Evolutionary conservation across 2,797 vertebrate genomes (phyloP).

Genomic region (Xenops minutus): DNA sequence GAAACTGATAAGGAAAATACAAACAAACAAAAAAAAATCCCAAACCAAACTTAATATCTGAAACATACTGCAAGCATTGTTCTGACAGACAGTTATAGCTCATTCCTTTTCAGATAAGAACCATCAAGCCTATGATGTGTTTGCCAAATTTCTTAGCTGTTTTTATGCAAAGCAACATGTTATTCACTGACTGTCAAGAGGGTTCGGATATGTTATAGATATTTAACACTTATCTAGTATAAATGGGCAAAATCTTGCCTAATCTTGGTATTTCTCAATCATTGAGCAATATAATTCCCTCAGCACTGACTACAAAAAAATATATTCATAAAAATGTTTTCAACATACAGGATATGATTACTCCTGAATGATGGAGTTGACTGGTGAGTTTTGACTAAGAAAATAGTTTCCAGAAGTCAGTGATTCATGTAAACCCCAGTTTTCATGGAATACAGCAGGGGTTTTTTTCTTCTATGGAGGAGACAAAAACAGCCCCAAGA

Average conservation of each 20-base stretch:
- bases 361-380: not conserved
- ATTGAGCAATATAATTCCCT: not conserved
- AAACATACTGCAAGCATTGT: not conserved
- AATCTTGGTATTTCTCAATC: slow-evolving; percentile 18
- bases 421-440: not conserved
- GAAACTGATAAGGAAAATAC: not conserved
- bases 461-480: not conserved
- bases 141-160: not conserved
- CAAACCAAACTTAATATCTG: not conserved
- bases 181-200: not conserved
- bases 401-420: slow-evolving; percentile 8
- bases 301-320: not conserved
- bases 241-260: not conserved
- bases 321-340: not conserved
- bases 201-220: not conserved
- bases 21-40: not conserved
- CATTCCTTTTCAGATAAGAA: not conserved
- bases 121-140: not conserved
- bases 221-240: not conserved
- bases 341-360: not conserved
- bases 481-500: not conserved
- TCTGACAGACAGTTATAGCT: not conserved
- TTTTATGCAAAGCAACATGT: not conserved
- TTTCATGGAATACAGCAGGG: not conserved
- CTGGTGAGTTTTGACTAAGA: not conserved